Conservation (phyloP, 1,140 invertebrate species). For the Zaprionus kolodkinae region DNA sequence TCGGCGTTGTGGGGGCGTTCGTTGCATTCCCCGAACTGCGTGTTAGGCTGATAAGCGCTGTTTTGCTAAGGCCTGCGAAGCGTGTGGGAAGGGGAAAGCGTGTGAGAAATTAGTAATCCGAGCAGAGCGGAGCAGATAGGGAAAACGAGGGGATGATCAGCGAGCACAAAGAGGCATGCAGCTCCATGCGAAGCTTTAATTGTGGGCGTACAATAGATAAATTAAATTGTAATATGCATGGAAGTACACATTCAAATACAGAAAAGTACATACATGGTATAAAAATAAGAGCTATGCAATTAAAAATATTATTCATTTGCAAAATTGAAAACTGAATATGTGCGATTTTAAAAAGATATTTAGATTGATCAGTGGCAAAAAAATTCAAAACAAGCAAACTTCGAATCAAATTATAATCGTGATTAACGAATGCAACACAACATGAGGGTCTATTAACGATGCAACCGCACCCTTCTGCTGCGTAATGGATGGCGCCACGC, state of each 20-base stretch:
- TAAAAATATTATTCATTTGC: conserved; percentile 9
- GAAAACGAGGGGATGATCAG: conserved; percentile 12
- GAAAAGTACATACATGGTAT: conserved; percentile 2
- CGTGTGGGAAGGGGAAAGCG: conserved; percentile 50
- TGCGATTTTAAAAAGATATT: conserved; percentile 4
- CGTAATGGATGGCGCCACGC: conserved; percentile 88
- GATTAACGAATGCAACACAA: conserved; percentile 34
- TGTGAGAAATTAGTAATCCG: conserved; percentile 71
- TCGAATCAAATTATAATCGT: not conserved
- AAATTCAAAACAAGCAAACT: not conserved
- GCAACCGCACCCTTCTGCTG: conserved; percentile 81
- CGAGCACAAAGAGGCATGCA: conserved; percentile 39
- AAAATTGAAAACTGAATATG: conserved; percentile 2
- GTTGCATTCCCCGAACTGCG: conserved; percentile 62
- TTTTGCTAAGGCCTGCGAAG: conserved; percentile 90
- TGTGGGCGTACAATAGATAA: conserved; percentile 73
- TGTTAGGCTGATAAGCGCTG: conserved; percentile 91
- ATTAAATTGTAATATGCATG: conserved; percentile 52
- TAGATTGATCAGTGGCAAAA: not conserved
- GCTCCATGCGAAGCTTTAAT: conserved; percentile 59
- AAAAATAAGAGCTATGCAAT: not conserved
- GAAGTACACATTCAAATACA: not conserved
- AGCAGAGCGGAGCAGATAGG: conserved; percentile 23
- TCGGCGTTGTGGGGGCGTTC: conserved; percentile 86
- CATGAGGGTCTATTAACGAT: conserved; percentile 8